Base-by-base conservation (phyloP, 2,113 vertebrate species). In the Anguilla rostrata region DNA sequence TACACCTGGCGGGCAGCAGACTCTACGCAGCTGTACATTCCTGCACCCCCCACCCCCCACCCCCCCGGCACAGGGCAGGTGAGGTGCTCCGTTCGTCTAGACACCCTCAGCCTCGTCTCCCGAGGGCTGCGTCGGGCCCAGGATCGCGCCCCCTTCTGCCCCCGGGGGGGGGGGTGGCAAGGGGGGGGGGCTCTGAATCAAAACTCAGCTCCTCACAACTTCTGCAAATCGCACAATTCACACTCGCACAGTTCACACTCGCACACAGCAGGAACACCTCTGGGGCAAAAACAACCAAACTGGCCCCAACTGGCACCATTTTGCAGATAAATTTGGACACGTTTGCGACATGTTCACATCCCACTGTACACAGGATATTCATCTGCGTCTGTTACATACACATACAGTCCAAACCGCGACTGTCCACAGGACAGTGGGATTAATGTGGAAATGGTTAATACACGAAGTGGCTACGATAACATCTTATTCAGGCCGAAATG, bases 1-100 rank as follows among this genome's bases (percentile, higher is more conserved):
- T 49, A 86, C 86, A 88, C 81, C 87, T 89, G 88, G 80, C 81
- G 5, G 22, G 86, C 29, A n/a, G 46, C 66, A 75, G 66, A 79
- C 29, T 39, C 15, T n/a, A 29, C 81, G 20, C 81, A 82, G 81
- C 81, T 82, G 81, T 46, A 34, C 81, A 82, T 34, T 53, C 81
- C 43, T 49, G 8, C 12, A 34, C 8, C 22, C 14, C 3, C 5
- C 43, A 26, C 20, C 3, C 4, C 49, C 5, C n/a, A n/a, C n/a
- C n/a, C 22, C 20, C 18, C 6, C 39, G 4, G 78, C 39, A 9
- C 34, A 4, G 14, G 78, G 29, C 39, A 75, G 71, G 26, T 34
- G 71, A 75, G 71, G 71, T 34, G 71, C 26, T 75, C n/a, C 5
- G 71, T 75, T 75, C 5, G 63, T 71, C 63, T 71, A 79, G 78